phyloP scores from a whole-genome alignment of 2,888 invertebrate species.

The Allolobophora icterica region DNA sequence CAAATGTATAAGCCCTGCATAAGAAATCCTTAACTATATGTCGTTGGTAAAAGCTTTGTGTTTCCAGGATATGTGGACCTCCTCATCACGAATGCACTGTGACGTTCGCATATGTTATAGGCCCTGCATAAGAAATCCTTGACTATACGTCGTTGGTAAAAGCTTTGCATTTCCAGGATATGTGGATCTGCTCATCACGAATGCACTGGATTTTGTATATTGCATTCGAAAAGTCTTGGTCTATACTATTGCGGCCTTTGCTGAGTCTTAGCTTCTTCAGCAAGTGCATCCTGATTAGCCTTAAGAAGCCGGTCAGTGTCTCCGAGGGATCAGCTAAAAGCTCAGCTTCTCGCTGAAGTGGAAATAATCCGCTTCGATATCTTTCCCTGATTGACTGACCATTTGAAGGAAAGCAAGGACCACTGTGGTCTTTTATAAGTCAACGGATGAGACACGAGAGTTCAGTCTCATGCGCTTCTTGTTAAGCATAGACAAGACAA shows the following conservation, averaged over 20 bases:
- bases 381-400: not conserved
- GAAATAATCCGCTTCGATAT: not conserved
- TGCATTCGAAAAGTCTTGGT: not conserved
- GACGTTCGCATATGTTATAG: no score
- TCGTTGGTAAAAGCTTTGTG: not conserved
- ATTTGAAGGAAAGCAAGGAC: not conserved
- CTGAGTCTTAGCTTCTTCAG: not conserved
- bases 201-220: not conserved
- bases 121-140: slow-evolving; percentile 17
- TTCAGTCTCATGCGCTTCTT: not conserved
- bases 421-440: not conserved
- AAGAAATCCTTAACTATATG: not conserved
- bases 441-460: not conserved
- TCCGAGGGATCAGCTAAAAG: not conserved
- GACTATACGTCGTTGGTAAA: not conserved
- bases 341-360: slow-evolving; percentile 3
- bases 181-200: not conserved
- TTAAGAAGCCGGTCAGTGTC: not conserved
- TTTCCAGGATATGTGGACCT: not conserved
- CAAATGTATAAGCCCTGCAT: not conserved
- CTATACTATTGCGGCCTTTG: not conserved
- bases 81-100: not conserved
- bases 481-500: not conserved
- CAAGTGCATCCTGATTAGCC: not conserved
- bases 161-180: not conserved